Percentiles rank a stretch among this genome's conserved stretches.
Conservation (phyloP, 53 echinoderm and acorn worm species). For the Holothuria scabra region DNA sequence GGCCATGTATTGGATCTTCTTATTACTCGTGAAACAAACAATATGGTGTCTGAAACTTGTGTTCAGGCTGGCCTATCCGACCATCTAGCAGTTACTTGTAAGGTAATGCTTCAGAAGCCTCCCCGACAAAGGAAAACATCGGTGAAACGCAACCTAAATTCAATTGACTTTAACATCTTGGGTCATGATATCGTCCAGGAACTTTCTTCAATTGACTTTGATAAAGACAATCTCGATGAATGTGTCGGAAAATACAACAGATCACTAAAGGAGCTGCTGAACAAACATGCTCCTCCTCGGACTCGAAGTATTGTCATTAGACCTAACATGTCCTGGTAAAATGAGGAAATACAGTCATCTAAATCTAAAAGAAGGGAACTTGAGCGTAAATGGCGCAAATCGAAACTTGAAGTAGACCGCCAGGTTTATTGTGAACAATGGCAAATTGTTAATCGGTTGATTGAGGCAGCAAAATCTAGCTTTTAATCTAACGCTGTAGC, state of each 20-base stretch:
- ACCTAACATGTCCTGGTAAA: neutral
- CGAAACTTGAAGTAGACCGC: conserved; percentile 3
- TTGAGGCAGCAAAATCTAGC: too few species aligned
- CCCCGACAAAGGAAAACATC: neutral
- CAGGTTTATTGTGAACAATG: neutral
- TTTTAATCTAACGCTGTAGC: too few species aligned
- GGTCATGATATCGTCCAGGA: too few species aligned
- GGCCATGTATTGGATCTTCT: conserved; percentile 1
- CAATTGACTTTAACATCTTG: too few species aligned
- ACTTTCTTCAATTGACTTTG: too few species aligned
- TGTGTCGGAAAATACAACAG: neutral
- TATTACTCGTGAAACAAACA: too few species aligned
- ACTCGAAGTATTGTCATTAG: neutral
- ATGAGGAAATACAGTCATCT: too few species aligned
- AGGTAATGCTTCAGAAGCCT: neutral
- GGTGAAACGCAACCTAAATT: neutral
- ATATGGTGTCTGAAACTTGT: neutral
- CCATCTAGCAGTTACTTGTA: too few species aligned
- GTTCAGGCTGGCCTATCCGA: neutral
- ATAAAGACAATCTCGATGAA: neutral
- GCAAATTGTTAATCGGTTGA: neutral
- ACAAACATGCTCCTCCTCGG: neutral
- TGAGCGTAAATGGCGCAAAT: neutral
- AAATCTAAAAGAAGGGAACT: neutral
- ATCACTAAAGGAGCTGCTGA: neutral